Percentiles rank a stretch among this genome's conserved stretches.
Conservation (phyloP, 2,888 invertebrate species). For the Camptogramma bilineatum region DNA sequence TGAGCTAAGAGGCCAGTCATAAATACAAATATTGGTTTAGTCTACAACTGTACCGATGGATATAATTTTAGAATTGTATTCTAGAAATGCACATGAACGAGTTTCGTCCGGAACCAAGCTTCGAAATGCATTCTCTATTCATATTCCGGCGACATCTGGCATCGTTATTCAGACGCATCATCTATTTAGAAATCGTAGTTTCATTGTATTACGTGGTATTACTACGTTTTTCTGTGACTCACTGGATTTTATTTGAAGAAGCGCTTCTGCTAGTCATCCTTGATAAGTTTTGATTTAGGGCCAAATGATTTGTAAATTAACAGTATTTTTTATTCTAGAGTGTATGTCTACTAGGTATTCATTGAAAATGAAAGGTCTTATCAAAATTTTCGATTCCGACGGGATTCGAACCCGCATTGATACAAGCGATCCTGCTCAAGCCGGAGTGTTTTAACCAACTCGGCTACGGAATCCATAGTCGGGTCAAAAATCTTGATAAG, state of each 20-base stretch:
- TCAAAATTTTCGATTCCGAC: too few relatives aligned
- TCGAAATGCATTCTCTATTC: conserved; percentile 20
- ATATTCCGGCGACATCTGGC: conserved; percentile 21
- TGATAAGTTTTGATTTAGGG: neutral
- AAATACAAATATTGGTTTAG: too few relatives aligned
- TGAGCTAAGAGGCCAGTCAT: too few relatives aligned
- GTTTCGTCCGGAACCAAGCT: conserved; percentile 1
- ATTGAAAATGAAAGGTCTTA: too few relatives aligned
- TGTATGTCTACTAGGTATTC: too few relatives aligned
- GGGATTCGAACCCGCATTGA: too few relatives aligned
- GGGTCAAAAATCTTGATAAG: too few relatives aligned
- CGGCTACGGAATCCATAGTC: too few relatives aligned
- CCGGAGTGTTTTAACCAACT: too few relatives aligned
- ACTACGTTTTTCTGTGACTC: neutral
- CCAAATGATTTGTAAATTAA: too few relatives aligned
- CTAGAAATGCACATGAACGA: neutral
- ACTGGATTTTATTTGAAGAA: neutral
- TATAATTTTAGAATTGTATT: conserved; percentile 4
- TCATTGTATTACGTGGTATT: conserved; percentile 19
- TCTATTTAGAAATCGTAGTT: conserved; percentile 17
- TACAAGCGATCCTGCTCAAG: too few relatives aligned
- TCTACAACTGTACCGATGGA: neutral
- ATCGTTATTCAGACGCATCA: conserved; percentile 11
- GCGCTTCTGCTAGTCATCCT: neutral
- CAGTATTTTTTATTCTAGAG: too few relatives aligned